phyloP scores from a whole-genome alignment of 2,888 invertebrate species.

The Mythimna impura region DNA sequence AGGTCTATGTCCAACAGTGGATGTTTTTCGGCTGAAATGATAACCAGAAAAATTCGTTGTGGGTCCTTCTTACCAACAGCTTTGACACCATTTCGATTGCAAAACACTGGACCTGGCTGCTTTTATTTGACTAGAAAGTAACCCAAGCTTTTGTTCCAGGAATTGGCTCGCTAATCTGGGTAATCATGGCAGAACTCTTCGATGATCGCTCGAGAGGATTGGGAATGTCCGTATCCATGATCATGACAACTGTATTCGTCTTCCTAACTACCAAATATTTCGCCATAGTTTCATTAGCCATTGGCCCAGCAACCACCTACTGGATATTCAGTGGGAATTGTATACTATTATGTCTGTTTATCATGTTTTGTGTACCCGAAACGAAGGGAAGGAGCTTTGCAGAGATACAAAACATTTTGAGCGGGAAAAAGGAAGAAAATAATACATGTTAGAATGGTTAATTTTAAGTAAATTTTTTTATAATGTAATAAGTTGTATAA shows the following conservation, averaged over 20 bases:
- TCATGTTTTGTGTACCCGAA: constrained; percentile 77
- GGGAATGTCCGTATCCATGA: constrained; percentile 28
- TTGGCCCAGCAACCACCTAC: constrained; percentile 76
- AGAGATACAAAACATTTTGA: constrained; percentile 74
- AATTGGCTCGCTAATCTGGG: constrained; percentile 77
- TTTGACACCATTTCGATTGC: no score
- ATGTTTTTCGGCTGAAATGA: no score
- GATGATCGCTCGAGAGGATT: constrained; percentile 66
- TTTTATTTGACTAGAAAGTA: background rate
- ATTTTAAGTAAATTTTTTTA: background rate
- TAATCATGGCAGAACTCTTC: constrained; percentile 76
- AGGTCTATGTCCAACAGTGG: no score
- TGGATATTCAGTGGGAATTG: constrained; percentile 72
- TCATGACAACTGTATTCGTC: constrained; percentile 28
- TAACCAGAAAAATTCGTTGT: no score
- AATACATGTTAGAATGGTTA: constrained; percentile 16
- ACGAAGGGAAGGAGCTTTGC: constrained; percentile 79
- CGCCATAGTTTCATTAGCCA: constrained; percentile 60
- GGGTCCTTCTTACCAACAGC: no score
- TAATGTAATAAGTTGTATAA: background rate
- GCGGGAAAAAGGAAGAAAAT: constrained; percentile 10
- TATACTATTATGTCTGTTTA: constrained; percentile 68
- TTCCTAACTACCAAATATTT: constrained; percentile 74
- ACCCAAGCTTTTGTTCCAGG: constrained; percentile 69
- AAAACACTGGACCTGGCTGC: no score